These are phyloP conservation scores for Himalopsyche phryganea DNA, from an alignment of 1,140 invertebrate genomes.

Conservation along the genomic window DNA sequence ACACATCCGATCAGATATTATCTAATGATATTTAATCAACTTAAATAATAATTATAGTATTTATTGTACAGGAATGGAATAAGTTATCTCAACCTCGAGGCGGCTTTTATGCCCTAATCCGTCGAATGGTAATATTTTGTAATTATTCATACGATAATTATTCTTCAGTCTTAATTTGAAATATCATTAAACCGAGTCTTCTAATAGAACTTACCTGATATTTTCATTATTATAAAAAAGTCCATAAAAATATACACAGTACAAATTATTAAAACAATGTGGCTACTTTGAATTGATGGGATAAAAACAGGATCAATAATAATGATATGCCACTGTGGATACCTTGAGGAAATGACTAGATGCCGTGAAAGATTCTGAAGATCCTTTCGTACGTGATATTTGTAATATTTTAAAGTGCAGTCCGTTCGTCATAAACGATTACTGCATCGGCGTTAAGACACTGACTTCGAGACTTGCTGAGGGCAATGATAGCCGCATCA, in stretches of 20 bases:
- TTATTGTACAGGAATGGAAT: too few relatives aligned
- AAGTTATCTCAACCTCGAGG: too few relatives aligned
- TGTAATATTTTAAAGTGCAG: constrained; percentile 52
- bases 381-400: too few relatives aligned
- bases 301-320: not conserved
- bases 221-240: not conserved
- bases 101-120: not conserved
- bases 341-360: too few relatives aligned
- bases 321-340: too few relatives aligned
- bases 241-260: not conserved
- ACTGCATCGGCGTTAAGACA: constrained; percentile 68
- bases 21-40: too few relatives aligned
- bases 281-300: too few relatives aligned
- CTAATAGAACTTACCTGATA: not conserved
- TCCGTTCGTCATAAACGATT: constrained; percentile 71
- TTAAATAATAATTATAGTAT: too few relatives aligned
- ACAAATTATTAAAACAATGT: too few relatives aligned
- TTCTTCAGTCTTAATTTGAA: constrained; percentile 1
- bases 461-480: constrained; percentile 68
- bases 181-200: not conserved
- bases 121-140: not conserved
- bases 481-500: constrained; percentile 69
- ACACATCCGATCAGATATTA: too few relatives aligned
- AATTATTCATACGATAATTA: not conserved
- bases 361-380: too few relatives aligned